These are phyloP conservation scores for Onychomys torridus DNA, from an alignment of 2,797 vertebrate genomes.

Conservation along the genomic window DNA sequence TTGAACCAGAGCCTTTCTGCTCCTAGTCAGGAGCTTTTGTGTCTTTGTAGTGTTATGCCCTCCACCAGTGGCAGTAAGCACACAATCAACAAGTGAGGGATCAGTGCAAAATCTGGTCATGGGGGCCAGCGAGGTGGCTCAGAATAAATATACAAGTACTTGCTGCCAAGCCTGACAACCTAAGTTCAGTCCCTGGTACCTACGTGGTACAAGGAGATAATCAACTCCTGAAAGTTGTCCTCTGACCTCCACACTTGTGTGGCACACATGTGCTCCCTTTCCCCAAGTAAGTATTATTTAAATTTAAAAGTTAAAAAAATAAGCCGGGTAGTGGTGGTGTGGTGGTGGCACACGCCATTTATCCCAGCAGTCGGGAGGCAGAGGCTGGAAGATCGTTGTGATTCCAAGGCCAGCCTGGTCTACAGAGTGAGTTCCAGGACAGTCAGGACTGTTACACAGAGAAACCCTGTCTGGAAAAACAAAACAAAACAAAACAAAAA, in stretches of 20 bases:
- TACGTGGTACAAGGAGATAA: not conserved
- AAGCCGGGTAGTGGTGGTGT: not conserved
- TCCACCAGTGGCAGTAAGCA: not conserved
- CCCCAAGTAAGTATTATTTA: not conserved
- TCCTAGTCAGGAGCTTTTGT: not conserved
- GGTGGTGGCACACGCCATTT: not conserved
- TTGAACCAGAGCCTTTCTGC: not conserved
- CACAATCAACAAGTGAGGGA: rapidly evolving
- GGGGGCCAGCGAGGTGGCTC: not conserved
- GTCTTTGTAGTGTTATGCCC: not conserved
- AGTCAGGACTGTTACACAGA: not conserved
- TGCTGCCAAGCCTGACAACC: not conserved
- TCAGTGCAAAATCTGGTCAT: not conserved
- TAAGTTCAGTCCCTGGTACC: not conserved
- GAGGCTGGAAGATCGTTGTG: not conserved
- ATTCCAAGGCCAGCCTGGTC: not conserved
- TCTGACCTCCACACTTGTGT: not conserved
- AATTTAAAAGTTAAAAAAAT: not conserved
- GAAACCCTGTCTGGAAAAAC: not conserved
- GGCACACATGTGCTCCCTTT: not conserved
- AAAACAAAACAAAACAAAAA: not conserved
- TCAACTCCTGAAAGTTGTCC: not conserved
- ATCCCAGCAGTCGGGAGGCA: not conserved
- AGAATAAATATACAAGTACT: too few relatives aligned
- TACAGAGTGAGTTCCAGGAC: not conserved